Percentiles rank a stretch among this genome's conserved stretches.
Conservation (phyloP, 2,888 invertebrate species). For the Daptonema setosum region DNA sequence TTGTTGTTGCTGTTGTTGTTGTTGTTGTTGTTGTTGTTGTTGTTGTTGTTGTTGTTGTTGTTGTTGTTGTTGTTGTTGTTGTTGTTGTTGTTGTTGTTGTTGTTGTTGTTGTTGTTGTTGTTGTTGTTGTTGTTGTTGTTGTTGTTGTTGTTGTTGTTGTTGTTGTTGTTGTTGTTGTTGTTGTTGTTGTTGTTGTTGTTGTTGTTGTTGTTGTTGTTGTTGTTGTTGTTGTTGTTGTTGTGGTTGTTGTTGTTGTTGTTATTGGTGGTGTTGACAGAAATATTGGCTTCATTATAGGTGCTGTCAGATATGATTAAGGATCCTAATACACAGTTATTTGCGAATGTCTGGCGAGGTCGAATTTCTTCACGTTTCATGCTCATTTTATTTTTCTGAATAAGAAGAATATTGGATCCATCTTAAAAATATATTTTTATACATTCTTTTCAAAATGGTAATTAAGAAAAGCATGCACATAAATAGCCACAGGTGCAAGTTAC, state of each 20-base stretch:
- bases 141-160: neutral
- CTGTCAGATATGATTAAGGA: neutral
- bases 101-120: neutral
- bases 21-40: neutral
- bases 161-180: constrained; percentile 1
- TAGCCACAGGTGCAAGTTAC: no score
- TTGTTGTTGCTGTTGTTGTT: neutral
- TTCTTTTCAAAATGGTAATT: no score
- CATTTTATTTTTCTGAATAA: no score
- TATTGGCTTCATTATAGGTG: neutral
- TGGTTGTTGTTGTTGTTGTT: no score
- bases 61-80: neutral
- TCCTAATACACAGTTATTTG: no score
- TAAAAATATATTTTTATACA: no score
- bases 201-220: constrained; percentile 1
- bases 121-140: neutral
- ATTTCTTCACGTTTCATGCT: no score
- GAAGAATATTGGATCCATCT: no score
- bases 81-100: neutral
- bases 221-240: no score
- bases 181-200: neutral
- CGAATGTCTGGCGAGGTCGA: no score
- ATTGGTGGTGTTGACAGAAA: no score
- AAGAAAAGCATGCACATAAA: no score
- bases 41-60: constrained; percentile 1